A percentile compares a stretch with the other conserved stretches of the same genome.
Conservation (phyloP, 2,113 vertebrate species). For the Turdus rufiventris region DNA sequence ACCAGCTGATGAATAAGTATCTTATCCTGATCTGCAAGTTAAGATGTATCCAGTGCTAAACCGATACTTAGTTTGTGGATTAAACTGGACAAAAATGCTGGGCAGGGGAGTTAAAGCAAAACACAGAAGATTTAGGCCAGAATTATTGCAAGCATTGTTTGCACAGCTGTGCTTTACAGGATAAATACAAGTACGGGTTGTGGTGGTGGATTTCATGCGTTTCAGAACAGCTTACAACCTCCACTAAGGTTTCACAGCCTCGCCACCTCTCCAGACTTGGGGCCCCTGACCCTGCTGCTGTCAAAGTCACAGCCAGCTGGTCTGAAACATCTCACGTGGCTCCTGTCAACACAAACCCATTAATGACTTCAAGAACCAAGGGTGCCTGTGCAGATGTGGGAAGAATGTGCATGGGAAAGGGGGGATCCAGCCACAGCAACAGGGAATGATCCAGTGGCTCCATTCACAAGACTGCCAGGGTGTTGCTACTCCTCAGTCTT, state of each 20-base stretch:
- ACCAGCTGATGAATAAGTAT: background rate
- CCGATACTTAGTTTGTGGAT: background rate
- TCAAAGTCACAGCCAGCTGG: background rate
- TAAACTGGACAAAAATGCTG: background rate
- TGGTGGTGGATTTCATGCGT: background rate
- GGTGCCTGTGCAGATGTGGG: background rate
- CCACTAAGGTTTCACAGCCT: background rate
- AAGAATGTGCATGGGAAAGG: background rate
- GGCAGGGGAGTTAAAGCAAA: fast-evolving
- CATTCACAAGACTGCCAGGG: background rate
- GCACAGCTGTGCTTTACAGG: background rate
- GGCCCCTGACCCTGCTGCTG: background rate
- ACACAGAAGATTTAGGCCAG: background rate
- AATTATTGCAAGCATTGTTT: background rate
- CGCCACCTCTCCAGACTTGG: background rate
- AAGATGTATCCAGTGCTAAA: background rate
- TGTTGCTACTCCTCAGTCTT: background rate
- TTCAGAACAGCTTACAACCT: background rate
- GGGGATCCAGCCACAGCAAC: fast-evolving
- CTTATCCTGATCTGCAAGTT: background rate
- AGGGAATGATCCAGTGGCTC: background rate
- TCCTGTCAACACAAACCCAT: background rate
- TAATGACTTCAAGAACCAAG: background rate
- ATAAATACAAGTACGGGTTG: background rate
- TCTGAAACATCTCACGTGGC: background rate